Evolutionary conservation across 1,140 invertebrate genomes (phyloP), one percentile per base, ranked within the genome.

Genomic region (Bombyx mandarina): DNA sequence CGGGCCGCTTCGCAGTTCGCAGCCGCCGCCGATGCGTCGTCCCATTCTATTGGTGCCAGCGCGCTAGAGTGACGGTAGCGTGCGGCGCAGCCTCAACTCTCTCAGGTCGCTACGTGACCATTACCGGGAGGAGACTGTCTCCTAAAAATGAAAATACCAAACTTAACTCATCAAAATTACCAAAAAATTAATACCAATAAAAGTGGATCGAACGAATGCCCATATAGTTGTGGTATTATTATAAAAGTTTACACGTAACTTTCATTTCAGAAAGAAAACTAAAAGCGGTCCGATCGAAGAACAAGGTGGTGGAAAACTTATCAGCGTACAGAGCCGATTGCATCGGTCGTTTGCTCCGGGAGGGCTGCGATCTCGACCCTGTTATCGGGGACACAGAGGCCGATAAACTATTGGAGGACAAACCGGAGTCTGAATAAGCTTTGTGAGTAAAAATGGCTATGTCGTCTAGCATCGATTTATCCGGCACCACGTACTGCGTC

Each of bases 401-500:
- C 9, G 81, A 87, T 54, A 79, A 82, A 62, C 73, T 87, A 6
- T 63, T 87, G 42, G 72, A 84, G 63, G 80, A 87, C 54, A 76
- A 79, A 77, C 51, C 22, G 3, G 8, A 3, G 26, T 35, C 49
- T 49, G 22, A 22, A 45, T 60, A 52, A 50, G 35, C 35, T 55
- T 70, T 67, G 81, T 85, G 82, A 86, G 80, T 88, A 84, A 73
- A 22, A 62, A 87, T 86, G 80, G 81, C 84, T 50, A 72, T 73
- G 62, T 65, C 74, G 45, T 71, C 69, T 66, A 74, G 66, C 53
- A 77, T 89, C 58, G 81, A 89, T 71, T 81, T 90, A 22, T 78
- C 79, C 6, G 85, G 88, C 45, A 74, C 88, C 55, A 89, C 88
- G 7, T 90, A 89, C 63, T 88, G 90, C 59, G 70, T 97, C 7